phyloP scores from a whole-genome alignment of 2,113 vertebrate genomes.

The Stegastes partitus region DNA sequence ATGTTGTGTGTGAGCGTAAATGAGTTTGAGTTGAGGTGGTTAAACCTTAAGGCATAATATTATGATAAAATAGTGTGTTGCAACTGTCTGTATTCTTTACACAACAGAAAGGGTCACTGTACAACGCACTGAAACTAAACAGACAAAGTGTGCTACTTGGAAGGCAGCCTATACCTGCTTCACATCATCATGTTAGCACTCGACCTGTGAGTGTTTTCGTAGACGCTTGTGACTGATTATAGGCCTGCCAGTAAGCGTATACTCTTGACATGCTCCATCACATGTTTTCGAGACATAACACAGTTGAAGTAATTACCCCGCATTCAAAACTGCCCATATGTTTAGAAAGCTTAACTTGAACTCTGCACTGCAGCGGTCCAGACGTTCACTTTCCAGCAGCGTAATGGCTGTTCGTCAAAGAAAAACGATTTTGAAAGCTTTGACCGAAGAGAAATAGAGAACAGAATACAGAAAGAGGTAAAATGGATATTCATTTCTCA shows the following conservation, averaged over 20 bases:
- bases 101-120: too few species aligned
- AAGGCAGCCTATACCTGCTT: background rate
- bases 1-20: too few species aligned
- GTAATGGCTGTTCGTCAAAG: conserved; percentile 47
- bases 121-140: too few species aligned
- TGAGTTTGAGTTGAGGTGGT: too few species aligned
- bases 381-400: conserved; percentile 41
- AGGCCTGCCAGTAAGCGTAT: background rate
- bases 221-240: background rate
- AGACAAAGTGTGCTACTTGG: too few species aligned
- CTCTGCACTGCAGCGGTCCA: conserved; percentile 36
- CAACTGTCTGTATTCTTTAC: too few species aligned
- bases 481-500: conserved; percentile 64
- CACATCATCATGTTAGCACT: background rate
- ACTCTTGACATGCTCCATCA: conserved; percentile 6
- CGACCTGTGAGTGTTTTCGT: background rate
- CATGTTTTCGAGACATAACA: background rate
- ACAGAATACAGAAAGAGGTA: conserved; percentile 49
- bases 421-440: conserved; percentile 55
- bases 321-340: conserved; percentile 9
- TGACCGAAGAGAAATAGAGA: conserved; percentile 41
- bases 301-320: background rate
- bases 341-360: conserved; percentile 47
- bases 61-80: too few species aligned
- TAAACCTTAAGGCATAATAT: too few species aligned